A percentile compares a stretch with the other conserved stretches of the same genome.
These are phyloP conservation scores for Halichoeres trimaculatus DNA, from an alignment of 2,113 vertebrate species.

Conservation along the genomic window DNA sequence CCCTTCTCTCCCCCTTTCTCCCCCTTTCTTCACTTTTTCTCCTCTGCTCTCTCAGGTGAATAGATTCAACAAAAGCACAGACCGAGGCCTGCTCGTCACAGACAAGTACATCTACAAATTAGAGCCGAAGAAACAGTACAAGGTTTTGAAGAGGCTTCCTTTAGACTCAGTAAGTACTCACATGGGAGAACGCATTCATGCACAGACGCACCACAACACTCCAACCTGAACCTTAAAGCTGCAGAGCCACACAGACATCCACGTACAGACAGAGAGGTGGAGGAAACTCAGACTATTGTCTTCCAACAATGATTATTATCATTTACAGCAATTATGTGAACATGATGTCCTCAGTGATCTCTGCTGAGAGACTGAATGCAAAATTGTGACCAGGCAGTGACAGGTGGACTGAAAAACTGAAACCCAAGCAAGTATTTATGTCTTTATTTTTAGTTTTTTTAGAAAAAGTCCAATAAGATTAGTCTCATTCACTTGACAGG, in stretches of 20 bases:
- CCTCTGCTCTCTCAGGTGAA: constrained; percentile 83
- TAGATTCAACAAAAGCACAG: constrained; percentile 88
- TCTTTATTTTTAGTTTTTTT: too few species aligned
- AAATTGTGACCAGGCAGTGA: too few species aligned
- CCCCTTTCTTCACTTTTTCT: not conserved
- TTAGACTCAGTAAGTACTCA: constrained; percentile 83
- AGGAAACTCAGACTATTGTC: not conserved
- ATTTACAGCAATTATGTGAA: too few species aligned
- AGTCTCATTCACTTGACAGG: too few species aligned
- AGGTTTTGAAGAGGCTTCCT: constrained; percentile 86
- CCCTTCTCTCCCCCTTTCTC: not conserved
- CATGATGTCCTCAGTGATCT: too few species aligned
- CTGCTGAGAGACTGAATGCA: too few species aligned
- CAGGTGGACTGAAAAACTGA: too few species aligned
- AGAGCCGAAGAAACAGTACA: constrained; percentile 88
- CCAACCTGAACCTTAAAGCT: not conserved
- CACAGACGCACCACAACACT: not conserved
- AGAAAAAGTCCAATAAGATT: too few species aligned
- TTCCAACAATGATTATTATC: too few species aligned
- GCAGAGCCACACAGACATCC: not conserved
- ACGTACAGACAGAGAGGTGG: not conserved
- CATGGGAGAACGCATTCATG: not conserved
- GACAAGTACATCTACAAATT: constrained; percentile 92
- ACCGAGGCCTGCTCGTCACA: constrained; percentile 90
- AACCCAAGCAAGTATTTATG: too few species aligned